Evolutionary conservation across 2,888 invertebrate genomes (phyloP).

Genomic region (Monoplex corrugatus): DNA sequence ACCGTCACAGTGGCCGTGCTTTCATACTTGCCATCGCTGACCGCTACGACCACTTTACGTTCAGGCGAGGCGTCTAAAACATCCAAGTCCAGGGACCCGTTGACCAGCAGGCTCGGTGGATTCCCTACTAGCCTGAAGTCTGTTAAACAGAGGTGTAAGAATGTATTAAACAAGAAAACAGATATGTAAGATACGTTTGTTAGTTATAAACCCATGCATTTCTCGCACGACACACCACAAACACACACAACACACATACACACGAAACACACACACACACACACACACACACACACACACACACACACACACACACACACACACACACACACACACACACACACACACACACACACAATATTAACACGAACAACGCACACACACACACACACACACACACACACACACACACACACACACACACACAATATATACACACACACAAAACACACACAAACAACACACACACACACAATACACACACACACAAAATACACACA

Average conservation of each 20-base stretch:
- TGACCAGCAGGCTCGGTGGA: slow-evolving; percentile 31
- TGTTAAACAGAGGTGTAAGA: neutral
- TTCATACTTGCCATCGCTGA: slow-evolving; percentile 36
- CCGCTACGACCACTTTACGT: neutral
- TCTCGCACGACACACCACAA: no score
- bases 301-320: no score
- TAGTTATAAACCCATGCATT: no score
- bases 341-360: no score
- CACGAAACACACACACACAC: no score
- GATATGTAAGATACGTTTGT: neutral
- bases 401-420: slow-evolving; percentile 23
- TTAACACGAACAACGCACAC: neutral
- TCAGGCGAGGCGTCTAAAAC: neutral
- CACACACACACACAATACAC: no score
- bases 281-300: no score
- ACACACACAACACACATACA: no score
- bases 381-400: slow-evolving; percentile 32
- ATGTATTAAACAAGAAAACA: neutral
- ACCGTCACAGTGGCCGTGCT: slow-evolving; percentile 23
- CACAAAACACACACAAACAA: no score
- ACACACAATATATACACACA: no score
- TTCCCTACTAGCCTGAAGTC: slow-evolving; percentile 36
- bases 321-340: no score
- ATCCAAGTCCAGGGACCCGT: slow-evolving; percentile 28
- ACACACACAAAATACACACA: no score